Evolutionary conservation across 2,888 invertebrate species (phyloP).

Genomic region (Ditula angustiorana): DNA sequence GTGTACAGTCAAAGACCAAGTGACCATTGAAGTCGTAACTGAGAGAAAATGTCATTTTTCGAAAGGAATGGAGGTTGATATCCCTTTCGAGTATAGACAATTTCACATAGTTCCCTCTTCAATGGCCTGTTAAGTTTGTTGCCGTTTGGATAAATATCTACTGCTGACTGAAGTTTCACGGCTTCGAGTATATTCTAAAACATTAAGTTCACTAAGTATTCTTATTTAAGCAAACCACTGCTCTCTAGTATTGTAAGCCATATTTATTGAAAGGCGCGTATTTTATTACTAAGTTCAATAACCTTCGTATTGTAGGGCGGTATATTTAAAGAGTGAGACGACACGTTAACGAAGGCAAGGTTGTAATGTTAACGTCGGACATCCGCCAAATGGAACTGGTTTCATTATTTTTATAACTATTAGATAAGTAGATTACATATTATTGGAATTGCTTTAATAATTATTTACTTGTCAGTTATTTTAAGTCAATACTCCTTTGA

Average conservation of each 20-base stretch:
- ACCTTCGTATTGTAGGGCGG: constrained; percentile 36
- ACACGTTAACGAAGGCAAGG: constrained; percentile 2
- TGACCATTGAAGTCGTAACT: no score
- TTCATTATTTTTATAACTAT: constrained; percentile 36
- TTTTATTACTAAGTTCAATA: constrained; percentile 41
- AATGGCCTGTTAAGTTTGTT: no score
- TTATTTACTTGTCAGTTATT: constrained; percentile 31
- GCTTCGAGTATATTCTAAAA: constrained; percentile 38
- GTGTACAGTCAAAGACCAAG: no score
- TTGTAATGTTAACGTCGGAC: constrained; percentile 13
- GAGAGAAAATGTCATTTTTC: no score
- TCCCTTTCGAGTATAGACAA: no score
- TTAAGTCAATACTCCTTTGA: constrained; percentile 33
- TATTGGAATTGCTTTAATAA: constrained; percentile 57
- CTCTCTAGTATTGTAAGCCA: constrained; percentile 70
- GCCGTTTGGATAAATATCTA: no score
- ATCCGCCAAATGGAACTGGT: constrained; percentile 23
- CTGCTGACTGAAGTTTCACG: no score
- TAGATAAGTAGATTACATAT: constrained; percentile 24
- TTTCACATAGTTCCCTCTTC: no score
- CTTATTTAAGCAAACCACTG: constrained; percentile 48
- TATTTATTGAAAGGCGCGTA: constrained; percentile 66
- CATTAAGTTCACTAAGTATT: constrained; percentile 45
- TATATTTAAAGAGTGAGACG: background rate
- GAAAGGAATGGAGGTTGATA: no score